Percentiles rank a stretch among this genome's conserved stretches.
Conservation (phyloP, 2,888 invertebrate genomes). For the Dynastes hyllus region DNA sequence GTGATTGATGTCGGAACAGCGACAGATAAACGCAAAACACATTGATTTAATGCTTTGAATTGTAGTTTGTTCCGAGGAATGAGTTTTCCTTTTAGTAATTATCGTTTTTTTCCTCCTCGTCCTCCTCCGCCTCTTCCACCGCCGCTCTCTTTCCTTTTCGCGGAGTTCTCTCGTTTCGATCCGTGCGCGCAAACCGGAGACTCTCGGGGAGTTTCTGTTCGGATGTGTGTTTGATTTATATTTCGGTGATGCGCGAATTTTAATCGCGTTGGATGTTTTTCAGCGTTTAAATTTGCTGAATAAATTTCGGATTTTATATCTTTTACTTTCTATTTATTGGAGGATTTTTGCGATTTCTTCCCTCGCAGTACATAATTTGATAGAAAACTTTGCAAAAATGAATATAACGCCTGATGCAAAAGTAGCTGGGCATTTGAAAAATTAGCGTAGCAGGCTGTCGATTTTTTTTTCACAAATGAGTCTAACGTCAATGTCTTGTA, state of each 20-base stretch:
- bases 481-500: no score
- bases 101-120: conserved; percentile 58
- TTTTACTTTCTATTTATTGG: background rate
- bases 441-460: no score
- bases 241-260: conserved; percentile 47
- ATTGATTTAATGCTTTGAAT: conserved; percentile 71
- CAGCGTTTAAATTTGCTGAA: conserved; percentile 26
- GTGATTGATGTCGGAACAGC: conserved; percentile 71
- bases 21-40: conserved; percentile 73
- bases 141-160: background rate
- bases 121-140: background rate
- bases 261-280: conserved; percentile 42
- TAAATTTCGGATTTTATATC: conserved; percentile 42
- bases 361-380: background rate
- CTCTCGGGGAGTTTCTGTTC: conserved; percentile 43
- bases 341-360: background rate
- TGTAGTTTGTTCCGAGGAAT: conserved; percentile 69
- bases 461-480: no score
- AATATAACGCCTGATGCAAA: no score
- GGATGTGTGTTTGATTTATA: conserved; percentile 48
- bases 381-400: background rate
- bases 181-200: conserved; percentile 29
- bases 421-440: no score
- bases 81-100: conserved; percentile 71
- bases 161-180: conserved; percentile 23